Evolutionary conservation across 2,113 vertebrate species (phyloP).

Genomic region (Electrona antarctica): DNA sequence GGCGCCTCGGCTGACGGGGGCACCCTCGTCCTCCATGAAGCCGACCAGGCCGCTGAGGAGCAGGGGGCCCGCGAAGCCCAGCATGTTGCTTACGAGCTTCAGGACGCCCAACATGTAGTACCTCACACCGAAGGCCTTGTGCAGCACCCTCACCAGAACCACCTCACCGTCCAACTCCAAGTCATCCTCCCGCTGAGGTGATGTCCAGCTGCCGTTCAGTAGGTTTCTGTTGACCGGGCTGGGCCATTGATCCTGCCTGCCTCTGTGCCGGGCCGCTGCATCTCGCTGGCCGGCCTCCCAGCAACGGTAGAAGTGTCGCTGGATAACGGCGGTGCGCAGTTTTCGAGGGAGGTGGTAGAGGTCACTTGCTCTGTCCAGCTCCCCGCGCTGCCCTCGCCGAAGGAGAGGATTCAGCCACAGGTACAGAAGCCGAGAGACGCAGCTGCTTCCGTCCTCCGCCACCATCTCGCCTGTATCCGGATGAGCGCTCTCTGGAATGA

Average conservation of each 20-base stretch:
- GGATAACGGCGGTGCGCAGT: conserved; percentile 79
- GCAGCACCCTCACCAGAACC: conserved; percentile 81
- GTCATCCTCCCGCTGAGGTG: conserved; percentile 14
- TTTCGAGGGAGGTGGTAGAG: conserved; percentile 82
- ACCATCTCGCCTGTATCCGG: conserved; percentile 73
- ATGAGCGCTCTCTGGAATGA: conserved; percentile 60
- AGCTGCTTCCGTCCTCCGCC: conserved; percentile 90
- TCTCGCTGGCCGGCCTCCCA: conserved; percentile 77
- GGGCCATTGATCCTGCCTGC: conserved; percentile 47
- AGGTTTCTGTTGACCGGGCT: conserved; percentile 49
- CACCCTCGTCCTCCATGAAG: conserved; percentile 86
- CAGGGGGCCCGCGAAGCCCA: conserved; percentile 87
- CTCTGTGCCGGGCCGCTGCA: neutral
- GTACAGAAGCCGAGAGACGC: conserved; percentile 89
- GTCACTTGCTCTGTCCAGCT: conserved; percentile 81
- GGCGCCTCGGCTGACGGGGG: conserved; percentile 84
- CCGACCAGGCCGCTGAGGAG: conserved; percentile 87
- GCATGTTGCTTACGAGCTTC: conserved; percentile 81
- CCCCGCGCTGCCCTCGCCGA: conserved; percentile 78
- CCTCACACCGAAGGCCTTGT: conserved; percentile 82
- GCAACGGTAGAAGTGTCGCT: conserved; percentile 78
- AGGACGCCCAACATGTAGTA: conserved; percentile 87
- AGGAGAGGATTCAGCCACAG: conserved; percentile 90
- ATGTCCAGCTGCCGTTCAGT: conserved; percentile 53
- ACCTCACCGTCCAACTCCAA: conserved; percentile 60